These are phyloP conservation scores for Morus bassanus DNA, from an alignment of 2,797 vertebrate species.

Conservation along the genomic window DNA sequence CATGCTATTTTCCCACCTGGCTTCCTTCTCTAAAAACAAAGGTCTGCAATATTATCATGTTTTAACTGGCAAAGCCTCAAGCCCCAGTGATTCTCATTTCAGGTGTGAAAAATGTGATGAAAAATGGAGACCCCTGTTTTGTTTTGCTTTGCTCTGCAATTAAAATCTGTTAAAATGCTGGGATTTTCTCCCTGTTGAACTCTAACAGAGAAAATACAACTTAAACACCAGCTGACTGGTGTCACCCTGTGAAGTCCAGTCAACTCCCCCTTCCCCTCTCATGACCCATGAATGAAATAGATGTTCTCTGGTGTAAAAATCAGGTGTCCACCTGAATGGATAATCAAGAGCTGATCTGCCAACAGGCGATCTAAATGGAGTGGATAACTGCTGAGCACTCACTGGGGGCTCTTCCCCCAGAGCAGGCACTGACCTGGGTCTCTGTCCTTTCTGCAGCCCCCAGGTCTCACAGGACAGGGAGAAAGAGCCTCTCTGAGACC, in stretches of 20 bases:
- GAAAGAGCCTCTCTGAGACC: not conserved
- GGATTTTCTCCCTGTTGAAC: not conserved
- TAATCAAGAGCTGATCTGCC: not conserved
- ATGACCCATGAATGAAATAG: not conserved
- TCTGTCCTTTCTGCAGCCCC: not conserved
- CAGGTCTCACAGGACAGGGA: not conserved
- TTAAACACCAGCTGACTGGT: not conserved
- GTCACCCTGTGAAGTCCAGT: not conserved
- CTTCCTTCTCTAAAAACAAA: not conserved
- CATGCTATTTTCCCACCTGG: not conserved
- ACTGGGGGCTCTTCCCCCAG: not conserved
- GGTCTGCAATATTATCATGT: not conserved
- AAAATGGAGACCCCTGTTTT: not conserved
- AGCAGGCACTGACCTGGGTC: not conserved
- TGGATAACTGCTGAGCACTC: not conserved
- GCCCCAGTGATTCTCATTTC: not conserved
- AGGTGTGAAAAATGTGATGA: not conserved
- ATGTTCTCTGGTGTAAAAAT: not conserved
- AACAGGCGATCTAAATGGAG: rapidly evolving
- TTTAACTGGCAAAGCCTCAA: not conserved
- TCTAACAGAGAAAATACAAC: not conserved
- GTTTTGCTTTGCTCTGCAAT: not conserved
- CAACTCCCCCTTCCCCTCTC: not conserved
- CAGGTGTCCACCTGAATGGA: not conserved
- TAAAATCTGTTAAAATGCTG: not conserved